Conservation (phyloP, 2,113 vertebrate species). For the Recurvirostra avosetta region DNA sequence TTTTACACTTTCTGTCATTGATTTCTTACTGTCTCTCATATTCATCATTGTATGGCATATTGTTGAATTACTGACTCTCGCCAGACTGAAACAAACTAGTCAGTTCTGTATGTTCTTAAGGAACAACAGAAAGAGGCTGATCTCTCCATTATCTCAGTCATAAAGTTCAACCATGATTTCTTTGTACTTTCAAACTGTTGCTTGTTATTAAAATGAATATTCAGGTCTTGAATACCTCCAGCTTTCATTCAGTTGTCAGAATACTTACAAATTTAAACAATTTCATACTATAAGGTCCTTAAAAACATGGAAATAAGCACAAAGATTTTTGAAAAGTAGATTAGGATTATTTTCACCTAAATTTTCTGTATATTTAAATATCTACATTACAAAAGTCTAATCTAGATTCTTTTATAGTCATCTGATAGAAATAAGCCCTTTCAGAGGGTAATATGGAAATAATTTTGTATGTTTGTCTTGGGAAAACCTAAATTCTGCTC, state of each 20-base stretch:
- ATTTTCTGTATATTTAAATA: background rate
- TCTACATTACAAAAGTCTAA: background rate
- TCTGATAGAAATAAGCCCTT: background rate
- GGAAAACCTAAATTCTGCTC: background rate
- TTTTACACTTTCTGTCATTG: background rate
- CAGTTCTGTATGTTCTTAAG: background rate
- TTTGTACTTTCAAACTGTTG: background rate
- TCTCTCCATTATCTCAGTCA: background rate
- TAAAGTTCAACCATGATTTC: background rate
- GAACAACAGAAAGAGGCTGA: background rate
- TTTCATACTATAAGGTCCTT: background rate
- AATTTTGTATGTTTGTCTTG: background rate
- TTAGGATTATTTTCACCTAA: background rate
- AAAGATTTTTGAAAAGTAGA: background rate
- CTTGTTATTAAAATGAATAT: background rate
- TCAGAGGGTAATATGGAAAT: background rate
- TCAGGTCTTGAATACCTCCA: background rate
- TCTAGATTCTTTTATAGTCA: background rate
- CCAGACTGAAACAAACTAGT: background rate
- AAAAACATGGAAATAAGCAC: background rate
- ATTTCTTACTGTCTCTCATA: slow-evolving; percentile 2
- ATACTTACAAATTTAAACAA: background rate
- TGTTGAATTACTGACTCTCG: background rate
- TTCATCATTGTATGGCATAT: background rate
- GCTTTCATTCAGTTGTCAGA: background rate